phyloP scores from a whole-genome alignment of 2,888 invertebrate species.

The Eupithecia inturbata region DNA sequence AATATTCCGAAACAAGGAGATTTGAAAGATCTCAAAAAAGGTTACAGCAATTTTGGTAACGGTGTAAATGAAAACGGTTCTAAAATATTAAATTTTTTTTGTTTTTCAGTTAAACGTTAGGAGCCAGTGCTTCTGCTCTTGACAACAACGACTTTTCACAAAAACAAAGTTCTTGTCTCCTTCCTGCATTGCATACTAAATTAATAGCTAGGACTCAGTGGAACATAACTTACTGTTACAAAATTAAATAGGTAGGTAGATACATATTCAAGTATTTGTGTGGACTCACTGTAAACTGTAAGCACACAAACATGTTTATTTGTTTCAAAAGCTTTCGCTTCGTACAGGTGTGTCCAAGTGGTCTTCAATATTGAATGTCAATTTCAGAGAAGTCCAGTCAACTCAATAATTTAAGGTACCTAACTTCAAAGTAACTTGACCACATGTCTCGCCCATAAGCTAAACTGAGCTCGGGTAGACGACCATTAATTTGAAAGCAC shows the following conservation, averaged over 20 bases:
- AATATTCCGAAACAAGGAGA: slow-evolving; percentile 41
- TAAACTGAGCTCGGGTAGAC: slow-evolving; percentile 44
- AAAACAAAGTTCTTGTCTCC: background rate
- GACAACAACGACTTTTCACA: background rate
- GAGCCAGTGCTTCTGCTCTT: background rate
- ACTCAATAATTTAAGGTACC: slow-evolving; percentile 41
- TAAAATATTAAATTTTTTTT: background rate
- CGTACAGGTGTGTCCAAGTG: slow-evolving; percentile 13
- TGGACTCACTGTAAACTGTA: background rate
- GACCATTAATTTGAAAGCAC: slow-evolving; percentile 52
- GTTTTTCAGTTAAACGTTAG: no score
- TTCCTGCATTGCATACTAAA: background rate
- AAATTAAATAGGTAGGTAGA: background rate
- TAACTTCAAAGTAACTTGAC: slow-evolving; percentile 42
- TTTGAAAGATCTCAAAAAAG: slow-evolving; percentile 41
- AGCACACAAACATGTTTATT: slow-evolving; percentile 5
- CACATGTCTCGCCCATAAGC: slow-evolving; percentile 41
- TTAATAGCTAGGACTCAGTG: background rate
- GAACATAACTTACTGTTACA: background rate
- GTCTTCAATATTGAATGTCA: slow-evolving; percentile 12
- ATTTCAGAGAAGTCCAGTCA: slow-evolving; percentile 24
- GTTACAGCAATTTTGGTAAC: slow-evolving; percentile 15
- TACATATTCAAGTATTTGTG: background rate
- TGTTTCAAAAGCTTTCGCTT: background rate
- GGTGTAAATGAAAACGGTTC: background rate